Evolutionary conservation across 2,888 invertebrate species (phyloP).

Genomic region (Bimastos eiseni): DNA sequence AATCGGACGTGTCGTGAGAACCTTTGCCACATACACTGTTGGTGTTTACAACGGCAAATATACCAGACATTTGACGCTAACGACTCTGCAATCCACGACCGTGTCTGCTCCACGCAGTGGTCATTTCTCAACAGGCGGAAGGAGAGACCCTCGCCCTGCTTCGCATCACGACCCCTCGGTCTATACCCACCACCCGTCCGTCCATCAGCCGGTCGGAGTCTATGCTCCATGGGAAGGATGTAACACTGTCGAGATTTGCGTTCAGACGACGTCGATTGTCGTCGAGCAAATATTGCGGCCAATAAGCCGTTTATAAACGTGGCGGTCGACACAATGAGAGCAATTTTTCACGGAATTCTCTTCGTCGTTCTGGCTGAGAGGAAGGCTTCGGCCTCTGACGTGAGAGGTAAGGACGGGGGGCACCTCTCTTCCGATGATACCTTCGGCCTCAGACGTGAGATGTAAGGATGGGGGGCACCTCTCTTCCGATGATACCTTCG

Average conservation of each 20-base stretch:
- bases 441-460: neutral
- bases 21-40: neutral
- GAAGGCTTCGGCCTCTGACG: no score
- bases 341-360: neutral
- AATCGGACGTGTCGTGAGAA: neutral
- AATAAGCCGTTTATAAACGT: neutral
- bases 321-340: neutral
- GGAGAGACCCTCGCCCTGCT: no score
- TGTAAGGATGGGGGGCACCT: neutral
- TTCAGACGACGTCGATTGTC: neutral
- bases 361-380: neutral
- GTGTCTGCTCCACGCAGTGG: neutral
- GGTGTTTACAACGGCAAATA: no score
- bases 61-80: neutral
- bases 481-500: neutral
- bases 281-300: neutral
- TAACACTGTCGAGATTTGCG: neutral
- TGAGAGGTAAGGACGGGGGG: neutral
- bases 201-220: neutral
- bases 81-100: neutral
- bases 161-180: no score
- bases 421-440: neutral
- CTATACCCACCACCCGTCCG: neutral
- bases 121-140: neutral
- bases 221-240: neutral